Evolutionary conservation across 2,888 invertebrate genomes (phyloP).

Genomic region (Plagiodera versicolora): DNA sequence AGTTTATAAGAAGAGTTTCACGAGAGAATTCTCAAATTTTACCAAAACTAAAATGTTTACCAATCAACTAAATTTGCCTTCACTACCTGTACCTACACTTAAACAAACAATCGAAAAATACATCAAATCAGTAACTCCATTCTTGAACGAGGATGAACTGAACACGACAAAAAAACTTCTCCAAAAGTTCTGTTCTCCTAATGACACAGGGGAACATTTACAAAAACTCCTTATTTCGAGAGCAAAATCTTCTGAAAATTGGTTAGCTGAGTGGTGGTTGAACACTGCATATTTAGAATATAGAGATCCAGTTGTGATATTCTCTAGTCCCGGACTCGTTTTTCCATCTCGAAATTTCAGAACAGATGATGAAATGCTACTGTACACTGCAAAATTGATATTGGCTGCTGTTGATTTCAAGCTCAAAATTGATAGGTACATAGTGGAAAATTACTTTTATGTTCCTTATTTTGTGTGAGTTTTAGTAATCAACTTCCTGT

Average conservation of each 20-base stretch:
- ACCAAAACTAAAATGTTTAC: conserved; percentile 21
- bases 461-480: too few relatives aligned
- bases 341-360: conserved; percentile 71
- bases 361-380: conserved; percentile 61
- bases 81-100: conserved; percentile 80
- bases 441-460: not conserved
- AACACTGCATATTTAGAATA: conserved; percentile 82
- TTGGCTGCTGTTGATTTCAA: conserved; percentile 73
- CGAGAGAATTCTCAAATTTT: conserved; percentile 9
- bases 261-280: conserved; percentile 93
- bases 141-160: conserved; percentile 73
- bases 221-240: conserved; percentile 72
- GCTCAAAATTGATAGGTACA: conserved; percentile 70
- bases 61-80: conserved; percentile 59
- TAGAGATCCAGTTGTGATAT: conserved; percentile 80
- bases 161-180: conserved; percentile 67
- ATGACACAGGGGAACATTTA: conserved; percentile 69
- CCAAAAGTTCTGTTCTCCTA: conserved; percentile 62
- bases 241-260: conserved; percentile 70
- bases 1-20: conserved; percentile 8
- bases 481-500: conserved; percentile 60
- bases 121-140: conserved; percentile 74
- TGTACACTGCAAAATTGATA: conserved; percentile 74
- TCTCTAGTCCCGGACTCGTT: conserved; percentile 83
- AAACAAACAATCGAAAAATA: conserved; percentile 77